Conservation (phyloP, 1,140 invertebrate species). For the Dendrolimus kikuchii region DNA sequence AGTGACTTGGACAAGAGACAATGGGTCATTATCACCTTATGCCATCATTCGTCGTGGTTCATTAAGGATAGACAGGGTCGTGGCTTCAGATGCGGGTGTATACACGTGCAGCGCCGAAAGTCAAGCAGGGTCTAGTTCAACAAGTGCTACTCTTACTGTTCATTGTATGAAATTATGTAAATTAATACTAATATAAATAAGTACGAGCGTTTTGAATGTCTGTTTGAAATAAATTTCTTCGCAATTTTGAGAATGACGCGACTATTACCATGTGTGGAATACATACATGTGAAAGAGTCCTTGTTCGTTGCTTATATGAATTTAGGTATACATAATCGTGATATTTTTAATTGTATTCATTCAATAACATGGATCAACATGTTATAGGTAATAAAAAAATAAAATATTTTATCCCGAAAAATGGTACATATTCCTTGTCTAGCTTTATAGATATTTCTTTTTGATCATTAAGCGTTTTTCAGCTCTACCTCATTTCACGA, state of each 20-base stretch:
- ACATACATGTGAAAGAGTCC: no score
- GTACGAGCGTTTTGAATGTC: neutral
- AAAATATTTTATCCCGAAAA: neutral
- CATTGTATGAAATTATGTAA: constrained; percentile 51
- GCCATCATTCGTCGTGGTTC: constrained; percentile 58
- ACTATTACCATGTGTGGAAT: no score
- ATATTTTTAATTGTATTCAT: no score
- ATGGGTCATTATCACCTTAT: constrained; percentile 52
- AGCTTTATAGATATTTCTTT: constrained; percentile 1
- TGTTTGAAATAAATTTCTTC: neutral
- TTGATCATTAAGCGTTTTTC: constrained; percentile 20
- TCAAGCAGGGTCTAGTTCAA: constrained; percentile 59
- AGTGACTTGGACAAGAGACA: constrained; percentile 58
- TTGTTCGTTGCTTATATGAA: no score
- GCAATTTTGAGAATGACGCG: no score
- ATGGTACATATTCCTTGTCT: neutral
- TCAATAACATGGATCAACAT: no score
- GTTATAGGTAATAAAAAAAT: neutral
- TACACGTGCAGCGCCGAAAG: constrained; percentile 69
- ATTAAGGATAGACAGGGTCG: constrained; percentile 59
- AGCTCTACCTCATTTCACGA: constrained; percentile 92
- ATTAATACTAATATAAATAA: neutral
- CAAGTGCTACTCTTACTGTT: constrained; percentile 59
- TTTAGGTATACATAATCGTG: no score
- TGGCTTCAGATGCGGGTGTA: constrained; percentile 54